phyloP scores from a whole-genome alignment of 2,113 vertebrate genomes.

The Aramus guarauna region DNA sequence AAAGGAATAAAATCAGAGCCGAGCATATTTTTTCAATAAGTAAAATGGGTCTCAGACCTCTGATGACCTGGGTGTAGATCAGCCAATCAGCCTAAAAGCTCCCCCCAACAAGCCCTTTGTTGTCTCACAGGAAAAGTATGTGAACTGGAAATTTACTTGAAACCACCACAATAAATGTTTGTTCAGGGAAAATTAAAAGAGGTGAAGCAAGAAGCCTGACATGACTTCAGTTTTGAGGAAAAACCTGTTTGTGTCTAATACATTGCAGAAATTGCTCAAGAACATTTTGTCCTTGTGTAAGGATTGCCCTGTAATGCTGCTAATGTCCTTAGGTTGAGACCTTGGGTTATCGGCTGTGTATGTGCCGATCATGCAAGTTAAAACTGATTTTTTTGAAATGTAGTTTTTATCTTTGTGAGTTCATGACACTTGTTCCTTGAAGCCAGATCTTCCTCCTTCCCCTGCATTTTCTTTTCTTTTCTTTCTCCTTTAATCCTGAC shows the following conservation, averaged over 20 bases:
- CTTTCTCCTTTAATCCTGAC: slow-evolving; percentile 17
- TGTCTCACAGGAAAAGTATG: background rate
- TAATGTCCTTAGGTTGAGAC: slow-evolving; percentile 59
- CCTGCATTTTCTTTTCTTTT: slow-evolving; percentile 29
- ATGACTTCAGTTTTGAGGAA: slow-evolving; percentile 35
- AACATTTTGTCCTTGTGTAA: slow-evolving; percentile 62
- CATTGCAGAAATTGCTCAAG: slow-evolving; percentile 51
- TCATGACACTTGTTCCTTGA: slow-evolving; percentile 40
- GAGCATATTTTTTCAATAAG: background rate
- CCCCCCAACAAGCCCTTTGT: background rate
- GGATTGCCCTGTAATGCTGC: slow-evolving; percentile 35
- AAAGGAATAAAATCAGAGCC: slow-evolving; percentile 5
- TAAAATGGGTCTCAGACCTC: slow-evolving; percentile 10
- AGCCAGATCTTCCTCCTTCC: slow-evolving; percentile 2
- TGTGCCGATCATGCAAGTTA: slow-evolving; percentile 42
- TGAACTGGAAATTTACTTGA: slow-evolving; percentile 36
- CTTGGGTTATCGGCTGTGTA: slow-evolving; percentile 26
- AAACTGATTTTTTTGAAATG: slow-evolving; percentile 28
- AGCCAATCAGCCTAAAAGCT: slow-evolving; percentile 4
- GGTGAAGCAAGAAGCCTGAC: slow-evolving; percentile 47
- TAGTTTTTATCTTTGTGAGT: slow-evolving; percentile 1
- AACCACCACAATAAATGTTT: slow-evolving; percentile 46
- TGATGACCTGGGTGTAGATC: background rate
- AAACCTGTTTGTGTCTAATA: slow-evolving; percentile 58
- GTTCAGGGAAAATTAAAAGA: slow-evolving; percentile 57